Evolutionary conservation across 2,888 invertebrate species (phyloP).

Genomic region (Agrochola circellaris): DNA sequence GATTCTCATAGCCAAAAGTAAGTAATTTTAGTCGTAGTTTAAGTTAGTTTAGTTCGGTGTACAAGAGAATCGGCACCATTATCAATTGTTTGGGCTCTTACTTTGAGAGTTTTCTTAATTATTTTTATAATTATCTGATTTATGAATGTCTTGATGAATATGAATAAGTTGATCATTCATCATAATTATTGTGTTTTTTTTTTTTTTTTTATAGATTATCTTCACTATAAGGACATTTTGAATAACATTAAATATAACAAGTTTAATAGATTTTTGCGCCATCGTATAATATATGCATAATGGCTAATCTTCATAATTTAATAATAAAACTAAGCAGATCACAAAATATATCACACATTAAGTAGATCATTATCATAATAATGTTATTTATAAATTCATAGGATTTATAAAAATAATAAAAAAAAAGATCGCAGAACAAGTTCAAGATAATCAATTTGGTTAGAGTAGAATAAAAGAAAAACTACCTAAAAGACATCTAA

Average conservation of each 20-base stretch:
- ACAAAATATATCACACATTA: slow-evolving; percentile 53
- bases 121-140: not conserved
- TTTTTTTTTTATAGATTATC: not conserved
- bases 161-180: not conserved
- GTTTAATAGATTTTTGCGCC: slow-evolving; percentile 27
- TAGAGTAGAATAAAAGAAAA: not conserved
- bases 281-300: slow-evolving; percentile 39
- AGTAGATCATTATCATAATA: slow-evolving; percentile 39
- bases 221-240: slow-evolving; percentile 1
- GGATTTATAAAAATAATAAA: not conserved
- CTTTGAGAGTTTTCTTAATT: not conserved
- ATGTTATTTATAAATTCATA: slow-evolving; percentile 25
- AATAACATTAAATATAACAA: slow-evolving; percentile 27
- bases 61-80: no score
- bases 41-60: no score
- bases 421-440: not conserved
- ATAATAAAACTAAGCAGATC: slow-evolving; percentile 50
- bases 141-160: not conserved
- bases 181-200: not conserved
- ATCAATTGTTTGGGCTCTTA: not conserved
- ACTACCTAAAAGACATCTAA: not conserved
- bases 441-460: slow-evolving; percentile 8
- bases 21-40: no score
- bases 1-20: no score
- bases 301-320: slow-evolving; percentile 52